Percentiles rank a stretch among this genome's conserved stretches.
phyloP scores from a whole-genome alignment of 2,888 invertebrate species.

The Meandrusa payeni region DNA sequence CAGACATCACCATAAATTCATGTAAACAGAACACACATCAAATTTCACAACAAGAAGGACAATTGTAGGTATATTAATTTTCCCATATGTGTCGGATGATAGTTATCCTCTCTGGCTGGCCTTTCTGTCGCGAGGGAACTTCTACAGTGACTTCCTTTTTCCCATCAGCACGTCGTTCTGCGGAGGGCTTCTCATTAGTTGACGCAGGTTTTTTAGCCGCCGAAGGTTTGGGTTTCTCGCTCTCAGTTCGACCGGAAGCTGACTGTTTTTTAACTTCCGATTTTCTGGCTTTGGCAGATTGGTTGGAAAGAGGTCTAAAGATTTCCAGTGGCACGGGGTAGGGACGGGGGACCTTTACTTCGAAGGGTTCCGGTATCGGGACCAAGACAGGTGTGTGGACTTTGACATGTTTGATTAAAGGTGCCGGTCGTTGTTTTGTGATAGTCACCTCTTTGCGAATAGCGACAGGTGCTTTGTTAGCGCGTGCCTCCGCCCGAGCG shows the following conservation, averaged over 20 bases:
- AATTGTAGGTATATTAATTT: slow-evolving; percentile 36
- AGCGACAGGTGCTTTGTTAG: slow-evolving; percentile 40
- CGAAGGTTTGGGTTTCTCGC: slow-evolving; percentile 35
- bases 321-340: slow-evolving; percentile 43
- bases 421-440: slow-evolving; percentile 37
- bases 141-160: slow-evolving; percentile 39
- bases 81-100: slow-evolving; percentile 53
- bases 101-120: slow-evolving; percentile 41
- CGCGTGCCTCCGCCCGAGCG: slow-evolving; percentile 43
- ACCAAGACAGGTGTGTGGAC: slow-evolving; percentile 40
- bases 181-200: slow-evolving; percentile 43
- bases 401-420: slow-evolving; percentile 37
- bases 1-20: slow-evolving; percentile 23
- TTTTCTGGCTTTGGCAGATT: slow-evolving; percentile 39
- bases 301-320: slow-evolving; percentile 37
- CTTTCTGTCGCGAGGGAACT: slow-evolving; percentile 36
- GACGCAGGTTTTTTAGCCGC: slow-evolving; percentile 43
- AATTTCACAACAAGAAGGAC: slow-evolving; percentile 31
- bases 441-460: slow-evolving; percentile 42
- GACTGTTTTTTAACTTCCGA: slow-evolving; percentile 39
- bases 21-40: slow-evolving; percentile 19
- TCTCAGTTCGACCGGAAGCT: slow-evolving; percentile 29
- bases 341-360: slow-evolving; percentile 40
- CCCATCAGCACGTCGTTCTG: slow-evolving; percentile 35
- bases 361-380: slow-evolving; percentile 44